A percentile compares a stretch with the other conserved stretches of the same genome.
Evolutionary conservation across 2,113 vertebrate genomes (phyloP).

Genomic region (Callaeas wilsoni): DNA sequence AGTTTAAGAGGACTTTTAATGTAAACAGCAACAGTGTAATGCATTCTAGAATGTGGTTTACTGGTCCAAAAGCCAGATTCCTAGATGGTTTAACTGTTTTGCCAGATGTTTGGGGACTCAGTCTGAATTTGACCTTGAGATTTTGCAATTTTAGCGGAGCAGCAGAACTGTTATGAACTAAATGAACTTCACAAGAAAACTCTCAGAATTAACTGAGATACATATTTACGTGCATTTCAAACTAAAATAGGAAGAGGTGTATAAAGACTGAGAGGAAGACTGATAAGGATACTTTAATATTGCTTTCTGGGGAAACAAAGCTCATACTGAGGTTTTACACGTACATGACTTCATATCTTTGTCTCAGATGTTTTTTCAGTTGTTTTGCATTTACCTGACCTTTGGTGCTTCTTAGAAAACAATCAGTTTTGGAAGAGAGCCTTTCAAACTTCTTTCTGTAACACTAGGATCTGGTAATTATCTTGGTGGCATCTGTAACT

Average conservation of each 20-base stretch:
- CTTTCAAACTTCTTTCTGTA: not conserved
- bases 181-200: not conserved
- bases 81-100: not conserved
- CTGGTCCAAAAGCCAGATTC: not conserved
- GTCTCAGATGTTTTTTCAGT: not conserved
- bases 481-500: accelerated
- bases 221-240: not conserved
- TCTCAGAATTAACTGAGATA: not conserved
- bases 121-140: not conserved
- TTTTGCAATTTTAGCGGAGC: not conserved
- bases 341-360: not conserved
- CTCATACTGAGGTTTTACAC: not conserved
- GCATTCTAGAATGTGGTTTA: not conserved
- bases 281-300: not conserved
- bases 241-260: not conserved
- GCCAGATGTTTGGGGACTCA: not conserved
- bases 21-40: not conserved
- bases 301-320: not conserved
- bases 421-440: not conserved
- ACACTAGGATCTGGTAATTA: not conserved
- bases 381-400: not conserved
- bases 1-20: not conserved
- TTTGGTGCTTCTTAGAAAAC: not conserved
- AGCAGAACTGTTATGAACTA: not conserved
- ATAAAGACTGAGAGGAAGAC: not conserved